Evolutionary conservation across 2,888 invertebrate species (phyloP).

Genomic region (Coleophora deauratella): DNA sequence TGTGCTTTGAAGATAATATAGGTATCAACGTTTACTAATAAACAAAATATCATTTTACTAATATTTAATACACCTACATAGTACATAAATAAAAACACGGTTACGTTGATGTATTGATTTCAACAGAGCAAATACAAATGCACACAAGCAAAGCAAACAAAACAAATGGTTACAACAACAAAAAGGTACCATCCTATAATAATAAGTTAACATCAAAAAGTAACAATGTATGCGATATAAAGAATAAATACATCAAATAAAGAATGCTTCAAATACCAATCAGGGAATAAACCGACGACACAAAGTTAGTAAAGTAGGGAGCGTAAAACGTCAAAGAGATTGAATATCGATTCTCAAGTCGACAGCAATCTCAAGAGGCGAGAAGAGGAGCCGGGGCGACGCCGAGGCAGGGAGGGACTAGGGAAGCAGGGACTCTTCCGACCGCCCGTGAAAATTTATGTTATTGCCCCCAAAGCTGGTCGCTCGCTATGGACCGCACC

Average conservation of each 20-base stretch:
- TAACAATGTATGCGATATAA: constrained; percentile 5
- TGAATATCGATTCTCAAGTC: constrained; percentile 71
- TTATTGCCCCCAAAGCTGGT: constrained; percentile 60
- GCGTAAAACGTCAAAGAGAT: constrained; percentile 69
- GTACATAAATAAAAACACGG: too few relatives aligned
- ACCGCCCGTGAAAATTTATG: constrained; percentile 68
- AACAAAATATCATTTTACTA: too few relatives aligned
- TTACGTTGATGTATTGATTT: too few relatives aligned
- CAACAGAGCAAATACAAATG: too few relatives aligned
- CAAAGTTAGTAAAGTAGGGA: constrained; percentile 63
- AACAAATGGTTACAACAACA: too few relatives aligned
- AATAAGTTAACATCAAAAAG: too few relatives aligned
- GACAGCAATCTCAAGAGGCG: constrained; percentile 53
- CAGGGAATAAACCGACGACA: constrained; percentile 57
- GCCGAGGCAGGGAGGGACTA: constrained; percentile 14
- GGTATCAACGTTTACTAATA: too few relatives aligned
- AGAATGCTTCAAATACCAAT: constrained; percentile 46
- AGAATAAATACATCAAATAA: constrained; percentile 38
- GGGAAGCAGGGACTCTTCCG: constrained; percentile 40
- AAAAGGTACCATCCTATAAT: too few relatives aligned
- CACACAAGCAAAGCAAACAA: too few relatives aligned
- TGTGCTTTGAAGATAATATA: too few relatives aligned
- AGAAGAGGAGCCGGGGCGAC: constrained; percentile 17
- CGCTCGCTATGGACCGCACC: constrained; percentile 17
- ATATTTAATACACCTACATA: too few relatives aligned